Evolutionary conservation across 2,113 vertebrate genomes (phyloP).

Genomic region (Elephas maximus): DNA sequence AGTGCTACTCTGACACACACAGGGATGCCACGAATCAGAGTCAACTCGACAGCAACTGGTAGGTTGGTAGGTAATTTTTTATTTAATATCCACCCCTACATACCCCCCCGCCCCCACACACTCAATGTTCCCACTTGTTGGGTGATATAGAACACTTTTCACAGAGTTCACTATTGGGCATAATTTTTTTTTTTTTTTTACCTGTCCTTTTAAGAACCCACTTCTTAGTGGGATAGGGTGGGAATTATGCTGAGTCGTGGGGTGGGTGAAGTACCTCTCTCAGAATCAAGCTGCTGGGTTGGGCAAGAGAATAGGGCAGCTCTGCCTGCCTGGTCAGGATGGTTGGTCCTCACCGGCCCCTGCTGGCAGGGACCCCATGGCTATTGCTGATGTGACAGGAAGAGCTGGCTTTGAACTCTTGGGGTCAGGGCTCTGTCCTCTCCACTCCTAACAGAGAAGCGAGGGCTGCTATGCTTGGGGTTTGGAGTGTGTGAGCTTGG

Average conservation of each 20-base stretch:
- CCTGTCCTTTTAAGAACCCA: fast-evolving
- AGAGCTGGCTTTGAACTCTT: background rate
- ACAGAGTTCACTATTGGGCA: background rate
- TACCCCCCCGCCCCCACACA: background rate
- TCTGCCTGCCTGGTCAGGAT: background rate
- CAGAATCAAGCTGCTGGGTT: background rate
- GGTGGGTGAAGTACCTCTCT: background rate
- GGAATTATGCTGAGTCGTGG: background rate
- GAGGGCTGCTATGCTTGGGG: fast-evolving
- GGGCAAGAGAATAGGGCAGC: background rate
- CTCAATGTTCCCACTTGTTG: background rate
- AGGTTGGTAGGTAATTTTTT: too few relatives aligned
- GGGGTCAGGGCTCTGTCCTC: too few relatives aligned
- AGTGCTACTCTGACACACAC: too few relatives aligned
- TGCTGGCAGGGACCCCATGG: background rate
- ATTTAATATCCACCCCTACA: background rate
- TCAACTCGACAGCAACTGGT: too few relatives aligned
- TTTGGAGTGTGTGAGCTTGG: too few relatives aligned
- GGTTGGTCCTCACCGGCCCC: fast-evolving
- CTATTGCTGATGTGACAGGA: fast-evolving
- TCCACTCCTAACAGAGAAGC: fast-evolving
- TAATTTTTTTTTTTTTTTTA: too few relatives aligned
- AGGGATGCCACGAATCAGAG: too few relatives aligned
- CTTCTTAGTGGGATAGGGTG: fast-evolving
- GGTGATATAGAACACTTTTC: background rate